Evolutionary conservation across 2,888 invertebrate species (phyloP).

Genomic region (Resseliella maxima): DNA sequence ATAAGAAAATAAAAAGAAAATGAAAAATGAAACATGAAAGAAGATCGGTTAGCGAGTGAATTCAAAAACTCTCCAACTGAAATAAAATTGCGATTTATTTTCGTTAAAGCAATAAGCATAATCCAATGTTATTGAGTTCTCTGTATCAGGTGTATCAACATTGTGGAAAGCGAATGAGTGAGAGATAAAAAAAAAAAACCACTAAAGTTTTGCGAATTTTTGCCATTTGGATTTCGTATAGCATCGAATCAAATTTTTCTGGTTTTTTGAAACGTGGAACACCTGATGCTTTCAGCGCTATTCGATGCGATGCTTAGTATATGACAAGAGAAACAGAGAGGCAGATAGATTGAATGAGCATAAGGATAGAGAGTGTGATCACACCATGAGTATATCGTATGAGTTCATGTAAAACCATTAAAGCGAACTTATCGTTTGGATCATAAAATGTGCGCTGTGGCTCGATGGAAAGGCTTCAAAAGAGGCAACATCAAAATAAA

Average conservation of each 20-base stretch:
- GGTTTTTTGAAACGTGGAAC: constrained; percentile 32
- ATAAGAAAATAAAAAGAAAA: neutral
- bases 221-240: neutral
- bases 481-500: neutral
- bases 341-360: neutral
- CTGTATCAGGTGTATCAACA: constrained; percentile 39
- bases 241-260: neutral
- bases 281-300: constrained; percentile 35
- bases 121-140: neutral
- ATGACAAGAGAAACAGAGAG: neutral
- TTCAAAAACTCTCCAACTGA: neutral
- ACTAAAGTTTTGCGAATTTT: neutral
- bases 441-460: constrained; percentile 14
- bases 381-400: constrained; percentile 26
- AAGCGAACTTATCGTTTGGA: constrained; percentile 18
- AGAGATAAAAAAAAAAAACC: neutral
- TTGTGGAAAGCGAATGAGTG: too few species aligned
- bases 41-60: neutral
- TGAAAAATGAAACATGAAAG: neutral
- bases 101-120: neutral
- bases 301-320: neutral
- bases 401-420: constrained; percentile 40
- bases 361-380: constrained; percentile 1
- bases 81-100: constrained; percentile 41
- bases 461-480: neutral